These are phyloP conservation scores for Lanius collurio DNA, from an alignment of 2,113 vertebrate genomes.

Conservation along the genomic window DNA sequence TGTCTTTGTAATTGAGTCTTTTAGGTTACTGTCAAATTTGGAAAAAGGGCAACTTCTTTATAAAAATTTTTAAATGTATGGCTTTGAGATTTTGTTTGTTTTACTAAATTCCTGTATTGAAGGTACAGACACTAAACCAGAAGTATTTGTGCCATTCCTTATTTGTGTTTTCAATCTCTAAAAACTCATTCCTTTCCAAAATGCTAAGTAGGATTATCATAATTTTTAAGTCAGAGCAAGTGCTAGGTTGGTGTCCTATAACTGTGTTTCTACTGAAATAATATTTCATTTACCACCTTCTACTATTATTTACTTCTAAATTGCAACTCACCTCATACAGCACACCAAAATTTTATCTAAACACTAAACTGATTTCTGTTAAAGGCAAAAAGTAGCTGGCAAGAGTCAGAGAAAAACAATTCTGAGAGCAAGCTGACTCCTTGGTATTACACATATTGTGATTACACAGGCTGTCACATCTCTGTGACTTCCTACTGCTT, in stretches of 20 bases:
- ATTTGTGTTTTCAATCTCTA: neutral
- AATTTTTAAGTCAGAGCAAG: neutral
- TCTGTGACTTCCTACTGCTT: neutral
- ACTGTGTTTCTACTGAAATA: neutral
- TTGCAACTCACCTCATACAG: neutral
- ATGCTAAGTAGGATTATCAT: neutral
- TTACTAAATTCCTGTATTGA: neutral
- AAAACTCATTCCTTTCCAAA: neutral
- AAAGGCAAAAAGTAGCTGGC: neutral
- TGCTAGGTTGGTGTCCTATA: neutral
- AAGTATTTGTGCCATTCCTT: neutral
- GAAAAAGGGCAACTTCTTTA: neutral
- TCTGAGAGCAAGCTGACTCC: neutral
- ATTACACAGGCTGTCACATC: neutral
- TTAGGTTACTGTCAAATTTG: neutral
- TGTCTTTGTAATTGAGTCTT: neutral
- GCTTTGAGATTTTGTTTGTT: neutral
- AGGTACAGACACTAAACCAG: neutral
- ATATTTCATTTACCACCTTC: neutral
- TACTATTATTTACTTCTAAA: neutral
- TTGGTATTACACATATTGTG: neutral
- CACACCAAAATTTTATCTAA: neutral
- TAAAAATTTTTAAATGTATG: neutral
- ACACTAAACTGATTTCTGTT: neutral
- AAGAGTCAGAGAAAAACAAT: neutral